Conservation (phyloP, 2,113 vertebrate species). For the Mustela lutreola region DNA sequence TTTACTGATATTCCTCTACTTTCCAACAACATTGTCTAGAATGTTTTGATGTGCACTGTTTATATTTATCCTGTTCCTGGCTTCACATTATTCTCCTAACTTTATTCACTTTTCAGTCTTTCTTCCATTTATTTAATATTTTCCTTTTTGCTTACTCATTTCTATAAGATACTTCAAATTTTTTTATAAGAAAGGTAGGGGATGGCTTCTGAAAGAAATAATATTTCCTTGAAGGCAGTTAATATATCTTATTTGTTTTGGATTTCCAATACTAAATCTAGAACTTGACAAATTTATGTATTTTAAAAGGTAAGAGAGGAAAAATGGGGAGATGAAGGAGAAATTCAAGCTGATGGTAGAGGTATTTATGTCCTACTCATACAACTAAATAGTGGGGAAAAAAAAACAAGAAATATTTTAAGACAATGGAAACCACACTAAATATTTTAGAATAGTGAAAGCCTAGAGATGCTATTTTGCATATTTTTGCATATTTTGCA, state of each 20-base stretch:
- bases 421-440: not conserved
- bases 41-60: not conserved
- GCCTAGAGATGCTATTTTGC: not conserved
- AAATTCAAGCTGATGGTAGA: not conserved
- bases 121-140: not conserved
- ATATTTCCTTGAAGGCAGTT: not conserved
- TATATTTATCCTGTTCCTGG: not conserved
- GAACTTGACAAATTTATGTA: not conserved
- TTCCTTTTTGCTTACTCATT: not conserved
- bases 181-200: not conserved
- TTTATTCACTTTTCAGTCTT: not conserved
- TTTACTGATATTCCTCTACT: not conserved
- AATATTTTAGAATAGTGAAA: conserved; percentile 39
- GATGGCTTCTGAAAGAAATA: not conserved
- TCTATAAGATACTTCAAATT: not conserved
- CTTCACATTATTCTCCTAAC: conserved; percentile 20
- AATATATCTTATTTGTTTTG: not conserved
- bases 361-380: not conserved
- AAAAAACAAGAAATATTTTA: not conserved
- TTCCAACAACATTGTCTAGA: not conserved
- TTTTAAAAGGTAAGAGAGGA: not conserved
- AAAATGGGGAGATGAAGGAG: not conserved
- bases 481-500: too few relatives aligned
- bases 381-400: not conserved
- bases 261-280: not conserved